These are phyloP conservation scores for Brachypalpus laphriformis DNA, from an alignment of 2,888 invertebrate genomes.

Conservation along the genomic window DNA sequence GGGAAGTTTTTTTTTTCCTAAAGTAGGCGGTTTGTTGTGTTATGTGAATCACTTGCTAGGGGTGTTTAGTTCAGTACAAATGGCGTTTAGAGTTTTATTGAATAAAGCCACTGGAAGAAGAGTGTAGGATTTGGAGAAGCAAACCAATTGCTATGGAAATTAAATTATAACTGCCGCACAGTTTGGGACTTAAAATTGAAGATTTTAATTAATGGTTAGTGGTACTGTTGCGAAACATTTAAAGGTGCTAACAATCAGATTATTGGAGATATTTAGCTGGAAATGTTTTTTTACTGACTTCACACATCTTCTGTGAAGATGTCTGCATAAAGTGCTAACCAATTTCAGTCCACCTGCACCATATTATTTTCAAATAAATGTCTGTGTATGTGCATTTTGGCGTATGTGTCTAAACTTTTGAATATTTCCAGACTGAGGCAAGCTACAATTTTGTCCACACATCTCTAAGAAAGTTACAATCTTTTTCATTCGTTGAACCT, in stretches of 20 bases:
- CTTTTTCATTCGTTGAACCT: too few relatives aligned
- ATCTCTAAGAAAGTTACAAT: too few relatives aligned
- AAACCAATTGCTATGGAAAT: constrained; percentile 32
- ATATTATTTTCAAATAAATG: too few relatives aligned
- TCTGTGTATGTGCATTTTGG: too few relatives aligned
- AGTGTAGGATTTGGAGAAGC: constrained; percentile 16
- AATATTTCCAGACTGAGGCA: too few relatives aligned
- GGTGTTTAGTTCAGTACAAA: constrained; percentile 65
- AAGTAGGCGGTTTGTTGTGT: constrained; percentile 60
- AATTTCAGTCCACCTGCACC: too few relatives aligned
- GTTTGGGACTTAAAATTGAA: not conserved
- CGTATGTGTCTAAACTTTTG: too few relatives aligned
- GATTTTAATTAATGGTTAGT: not conserved
- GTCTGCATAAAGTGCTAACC: too few relatives aligned
- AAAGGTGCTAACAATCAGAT: not conserved
- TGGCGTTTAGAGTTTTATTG: constrained; percentile 65
- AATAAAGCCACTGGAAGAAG: not conserved
- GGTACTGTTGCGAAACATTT: not conserved
- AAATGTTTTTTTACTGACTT: too few relatives aligned
- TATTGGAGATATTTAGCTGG: too few relatives aligned
- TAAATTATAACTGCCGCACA: not conserved
- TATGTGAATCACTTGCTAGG: constrained; percentile 56
- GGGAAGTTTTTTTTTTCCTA: not conserved
- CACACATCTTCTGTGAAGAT: too few relatives aligned
- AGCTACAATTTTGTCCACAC: too few relatives aligned